Percentiles rank a stretch among this genome's conserved stretches.
phyloP scores from a whole-genome alignment of 2,113 vertebrate species.

The Spea multiplicata region DNA sequence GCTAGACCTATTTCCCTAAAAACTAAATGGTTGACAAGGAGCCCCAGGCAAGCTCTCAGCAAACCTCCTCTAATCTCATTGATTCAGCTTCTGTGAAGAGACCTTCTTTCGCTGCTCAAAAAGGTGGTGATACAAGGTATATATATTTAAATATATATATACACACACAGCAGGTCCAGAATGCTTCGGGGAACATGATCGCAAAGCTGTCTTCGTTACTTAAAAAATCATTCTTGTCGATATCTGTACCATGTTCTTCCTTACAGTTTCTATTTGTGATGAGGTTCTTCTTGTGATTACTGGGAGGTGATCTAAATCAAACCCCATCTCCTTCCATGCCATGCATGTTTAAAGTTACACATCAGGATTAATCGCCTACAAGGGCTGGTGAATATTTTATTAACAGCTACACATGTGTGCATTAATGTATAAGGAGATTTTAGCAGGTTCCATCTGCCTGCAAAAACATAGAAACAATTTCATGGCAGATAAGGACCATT shows the following conservation, averaged over 20 bases:
- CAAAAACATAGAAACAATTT: no score
- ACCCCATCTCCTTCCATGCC: no score
- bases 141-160: conserved; percentile 22
- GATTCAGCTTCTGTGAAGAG: conserved; percentile 67
- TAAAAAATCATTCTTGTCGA: conserved; percentile 64
- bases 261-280: conserved; percentile 58
- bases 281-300: no score
- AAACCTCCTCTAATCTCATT: conserved; percentile 78
- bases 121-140: conserved; percentile 58
- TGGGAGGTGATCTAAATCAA: no score
- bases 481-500: no score
- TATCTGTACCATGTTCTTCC: conserved; percentile 57
- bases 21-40: conserved; percentile 65
- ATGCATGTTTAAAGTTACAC: no score
- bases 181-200: conserved; percentile 65
- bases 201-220: conserved; percentile 63
- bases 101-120: conserved; percentile 58
- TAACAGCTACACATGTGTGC: no score
- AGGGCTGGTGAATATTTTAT: no score
- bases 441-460: no score
- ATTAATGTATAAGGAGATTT: no score
- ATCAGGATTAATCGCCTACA: no score
- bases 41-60: conserved; percentile 70
- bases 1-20: conserved; percentile 59
- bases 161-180: conserved; percentile 48